These are phyloP conservation scores for Archivesica marissinica DNA, from an alignment of 1,140 invertebrate genomes.

Conservation along the genomic window DNA sequence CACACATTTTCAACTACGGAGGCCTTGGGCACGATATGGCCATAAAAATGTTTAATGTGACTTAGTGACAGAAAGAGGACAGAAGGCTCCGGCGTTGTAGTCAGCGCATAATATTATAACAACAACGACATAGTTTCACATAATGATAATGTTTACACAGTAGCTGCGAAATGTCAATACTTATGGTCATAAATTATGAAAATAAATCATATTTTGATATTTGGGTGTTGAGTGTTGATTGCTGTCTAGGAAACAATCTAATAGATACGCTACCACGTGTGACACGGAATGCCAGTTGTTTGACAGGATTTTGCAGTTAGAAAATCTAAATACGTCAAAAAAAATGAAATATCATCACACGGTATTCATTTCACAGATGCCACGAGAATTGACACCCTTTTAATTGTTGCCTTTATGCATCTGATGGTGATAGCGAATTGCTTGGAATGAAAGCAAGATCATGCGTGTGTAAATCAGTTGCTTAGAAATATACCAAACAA, in stretches of 20 bases:
- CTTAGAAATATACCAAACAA: too few relatives aligned
- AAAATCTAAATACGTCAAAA: slow-evolving; percentile 35
- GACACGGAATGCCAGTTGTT: background rate
- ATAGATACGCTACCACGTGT: background rate
- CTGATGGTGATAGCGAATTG: too few relatives aligned
- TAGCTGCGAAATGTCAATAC: slow-evolving; percentile 21
- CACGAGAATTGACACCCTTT: background rate
- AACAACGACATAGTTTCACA: background rate
- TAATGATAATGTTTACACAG: slow-evolving; percentile 23
- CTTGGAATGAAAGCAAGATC: too few relatives aligned
- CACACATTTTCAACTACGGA: background rate
- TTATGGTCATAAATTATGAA: slow-evolving; percentile 34
- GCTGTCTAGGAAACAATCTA: background rate
- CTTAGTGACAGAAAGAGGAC: slow-evolving; percentile 11
- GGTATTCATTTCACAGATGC: background rate
- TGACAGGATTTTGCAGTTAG: slow-evolving; percentile 18
- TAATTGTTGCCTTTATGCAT: too few relatives aligned
- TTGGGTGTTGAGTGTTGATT: slow-evolving; percentile 15
- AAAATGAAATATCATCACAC: slow-evolving; percentile 18
- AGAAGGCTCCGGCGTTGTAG: background rate
- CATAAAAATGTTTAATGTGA: slow-evolving; percentile 58
- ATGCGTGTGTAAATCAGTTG: too few relatives aligned
- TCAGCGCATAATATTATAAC: background rate
- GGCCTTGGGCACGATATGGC: slow-evolving; percentile 35
- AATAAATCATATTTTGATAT: slow-evolving; percentile 52